Percentiles rank a stretch among this genome's conserved stretches.
phyloP scores from a whole-genome alignment of 2,888 invertebrate genomes.

The Eristalinus sepulchralis region DNA sequence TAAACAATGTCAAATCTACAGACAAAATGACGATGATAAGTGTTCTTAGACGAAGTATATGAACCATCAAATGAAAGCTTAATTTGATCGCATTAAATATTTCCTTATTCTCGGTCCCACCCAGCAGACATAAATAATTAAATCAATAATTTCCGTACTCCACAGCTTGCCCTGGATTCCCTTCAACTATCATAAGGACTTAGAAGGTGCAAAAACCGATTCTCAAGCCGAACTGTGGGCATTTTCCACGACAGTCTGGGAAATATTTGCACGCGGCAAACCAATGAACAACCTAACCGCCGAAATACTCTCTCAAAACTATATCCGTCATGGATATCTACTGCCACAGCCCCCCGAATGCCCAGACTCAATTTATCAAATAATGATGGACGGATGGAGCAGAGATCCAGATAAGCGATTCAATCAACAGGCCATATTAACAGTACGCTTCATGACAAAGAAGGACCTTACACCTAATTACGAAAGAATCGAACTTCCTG shows the following conservation, averaged over 20 bases:
- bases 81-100: no score
- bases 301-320: constrained; percentile 73
- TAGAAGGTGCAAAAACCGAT: constrained; percentile 85
- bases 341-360: constrained; percentile 87
- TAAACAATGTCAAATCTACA: no score
- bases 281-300: constrained; percentile 78
- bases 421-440: constrained; percentile 91
- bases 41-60: no score
- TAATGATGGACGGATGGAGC: constrained; percentile 92
- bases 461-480: constrained; percentile 72
- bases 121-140: no score
- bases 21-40: no score
- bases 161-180: constrained; percentile 94
- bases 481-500: constrained; percentile 54
- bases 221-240: constrained; percentile 94
- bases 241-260: constrained; percentile 95
- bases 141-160: neutral
- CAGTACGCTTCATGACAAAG: constrained; percentile 75
- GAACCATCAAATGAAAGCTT: no score
- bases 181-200: constrained; percentile 88
- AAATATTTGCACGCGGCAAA: constrained; percentile 92
- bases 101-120: no score
- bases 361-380: constrained; percentile 87
- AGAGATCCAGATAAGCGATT: constrained; percentile 86
- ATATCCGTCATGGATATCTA: constrained; percentile 82